phyloP scores from a whole-genome alignment of 2,888 invertebrate genomes.

The Xiphydria camelus region DNA sequence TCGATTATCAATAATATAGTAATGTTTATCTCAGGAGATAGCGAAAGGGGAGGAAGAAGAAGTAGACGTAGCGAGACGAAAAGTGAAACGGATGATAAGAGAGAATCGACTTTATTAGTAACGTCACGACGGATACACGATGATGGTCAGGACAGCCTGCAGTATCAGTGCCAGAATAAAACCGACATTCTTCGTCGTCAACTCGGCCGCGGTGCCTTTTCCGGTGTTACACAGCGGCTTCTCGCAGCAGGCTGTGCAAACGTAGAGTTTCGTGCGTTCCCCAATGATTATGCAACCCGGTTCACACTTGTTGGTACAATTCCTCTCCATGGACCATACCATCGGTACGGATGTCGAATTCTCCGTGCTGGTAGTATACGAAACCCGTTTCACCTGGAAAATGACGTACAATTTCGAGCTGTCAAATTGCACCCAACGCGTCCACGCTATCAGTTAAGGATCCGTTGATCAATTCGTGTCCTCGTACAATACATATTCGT shows the following conservation, averaged over 20 bases:
- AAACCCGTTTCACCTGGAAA: constrained; percentile 83
- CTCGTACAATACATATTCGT: constrained; percentile 83
- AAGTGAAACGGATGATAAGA: too few species aligned
- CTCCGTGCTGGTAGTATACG: constrained; percentile 81
- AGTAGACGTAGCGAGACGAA: too few species aligned
- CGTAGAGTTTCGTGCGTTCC: constrained; percentile 83
- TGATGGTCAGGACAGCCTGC: constrained; percentile 45
- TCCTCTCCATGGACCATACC: constrained; percentile 83
- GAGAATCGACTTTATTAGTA: constrained; percentile 30
- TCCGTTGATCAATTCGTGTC: too few species aligned
- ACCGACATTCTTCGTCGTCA: constrained; percentile 36
- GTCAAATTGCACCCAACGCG: too few species aligned
- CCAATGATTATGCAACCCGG: constrained; percentile 88
- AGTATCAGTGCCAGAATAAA: constrained; percentile 45
- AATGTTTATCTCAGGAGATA: too few species aligned
- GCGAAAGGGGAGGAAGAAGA: too few species aligned
- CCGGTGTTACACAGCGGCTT: constrained; percentile 79
- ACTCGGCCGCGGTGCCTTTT: constrained; percentile 55
- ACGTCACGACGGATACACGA: constrained; percentile 48
- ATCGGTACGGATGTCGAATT: constrained; percentile 73
- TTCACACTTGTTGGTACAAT: constrained; percentile 82
- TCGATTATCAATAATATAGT: too few species aligned
- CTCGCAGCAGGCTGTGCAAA: constrained; percentile 85
- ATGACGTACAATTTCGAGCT: constrained; percentile 12
- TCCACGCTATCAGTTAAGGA: too few species aligned